These are phyloP conservation scores for Rallus crepitans DNA, from an alignment of 2,797 vertebrate species.

Conservation along the genomic window DNA sequence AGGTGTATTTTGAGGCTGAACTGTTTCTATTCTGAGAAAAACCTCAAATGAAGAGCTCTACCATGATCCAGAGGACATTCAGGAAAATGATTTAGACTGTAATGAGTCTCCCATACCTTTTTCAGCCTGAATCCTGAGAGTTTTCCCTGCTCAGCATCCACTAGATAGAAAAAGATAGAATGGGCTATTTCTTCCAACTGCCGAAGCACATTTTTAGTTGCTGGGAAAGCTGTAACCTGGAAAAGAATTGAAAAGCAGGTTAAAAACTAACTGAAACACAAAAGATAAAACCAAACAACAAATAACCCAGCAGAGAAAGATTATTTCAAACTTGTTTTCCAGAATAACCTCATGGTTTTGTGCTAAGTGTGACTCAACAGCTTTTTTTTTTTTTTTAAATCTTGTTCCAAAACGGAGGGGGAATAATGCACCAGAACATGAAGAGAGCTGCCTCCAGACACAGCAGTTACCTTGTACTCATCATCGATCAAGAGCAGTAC, in stretches of 20 bases:
- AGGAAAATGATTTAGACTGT: neutral
- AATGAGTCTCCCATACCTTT: conserved; percentile 77
- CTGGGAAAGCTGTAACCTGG: conserved; percentile 94
- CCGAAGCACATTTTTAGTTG: conserved; percentile 92
- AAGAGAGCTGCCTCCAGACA: neutral
- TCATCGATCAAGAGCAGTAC: conserved; percentile 93
- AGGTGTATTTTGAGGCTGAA: accelerated
- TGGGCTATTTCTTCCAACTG: conserved; percentile 93
- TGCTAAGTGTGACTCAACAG: neutral
- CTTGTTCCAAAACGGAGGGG: neutral
- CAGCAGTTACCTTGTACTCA: conserved; percentile 89
- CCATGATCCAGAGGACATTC: neutral
- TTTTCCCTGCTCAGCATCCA: conserved; percentile 88
- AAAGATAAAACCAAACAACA: neutral
- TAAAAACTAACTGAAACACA: neutral
- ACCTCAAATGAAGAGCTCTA: neutral
- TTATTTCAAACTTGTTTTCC: neutral
- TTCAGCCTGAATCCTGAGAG: conserved; percentile 92
- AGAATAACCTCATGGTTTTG: neutral
- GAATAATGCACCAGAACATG: neutral
- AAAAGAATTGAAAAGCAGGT: neutral
- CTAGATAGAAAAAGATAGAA: conserved; percentile 92
- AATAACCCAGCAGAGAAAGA: neutral
- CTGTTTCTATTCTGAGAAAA: neutral
- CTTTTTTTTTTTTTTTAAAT: neutral